These are phyloP conservation scores for Pocillopora meandrina DNA, from an alignment of 92 coral and sea anemone species.

Conservation along the genomic window DNA sequence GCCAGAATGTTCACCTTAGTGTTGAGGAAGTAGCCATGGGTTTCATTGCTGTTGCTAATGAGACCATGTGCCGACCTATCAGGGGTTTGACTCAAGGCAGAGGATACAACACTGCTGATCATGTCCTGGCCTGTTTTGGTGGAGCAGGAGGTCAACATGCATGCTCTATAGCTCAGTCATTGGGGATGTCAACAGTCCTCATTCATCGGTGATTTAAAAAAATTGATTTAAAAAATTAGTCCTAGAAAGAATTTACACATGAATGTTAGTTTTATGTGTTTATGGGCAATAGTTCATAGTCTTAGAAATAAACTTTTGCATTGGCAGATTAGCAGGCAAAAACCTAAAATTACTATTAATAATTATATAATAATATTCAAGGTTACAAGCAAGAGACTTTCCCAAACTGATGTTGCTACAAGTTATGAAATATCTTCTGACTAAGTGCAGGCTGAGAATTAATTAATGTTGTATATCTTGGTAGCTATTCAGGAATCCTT, in stretches of 20 bases:
- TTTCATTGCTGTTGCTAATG: constrained; percentile 90
- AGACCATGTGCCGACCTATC: constrained; percentile 99
- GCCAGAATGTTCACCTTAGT: constrained; percentile 45
- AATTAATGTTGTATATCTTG: not conserved
- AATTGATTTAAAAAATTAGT: not conserved
- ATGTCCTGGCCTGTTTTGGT: constrained; percentile 98
- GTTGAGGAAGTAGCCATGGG: constrained; percentile 95
- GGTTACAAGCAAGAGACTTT: too few relatives aligned
- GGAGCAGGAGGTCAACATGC: constrained; percentile 99
- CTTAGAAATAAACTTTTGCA: too few relatives aligned
- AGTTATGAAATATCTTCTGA: too few relatives aligned
- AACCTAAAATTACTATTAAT: too few relatives aligned
- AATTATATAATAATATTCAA: too few relatives aligned
- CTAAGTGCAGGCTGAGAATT: too few relatives aligned
- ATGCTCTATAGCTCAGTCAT: constrained; percentile 92
- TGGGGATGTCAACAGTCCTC: constrained; percentile 95
- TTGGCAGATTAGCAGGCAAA: too few relatives aligned
- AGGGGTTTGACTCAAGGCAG: constrained; percentile 94
- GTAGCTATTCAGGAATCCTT: constrained; percentile 90
- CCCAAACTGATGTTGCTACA: too few relatives aligned
- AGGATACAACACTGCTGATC: constrained; percentile 96
- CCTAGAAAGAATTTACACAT: too few relatives aligned
- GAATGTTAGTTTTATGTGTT: too few relatives aligned
- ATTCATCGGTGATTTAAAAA: constrained; percentile 71
- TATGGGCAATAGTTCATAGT: too few relatives aligned